A percentile compares a stretch with the other conserved stretches of the same genome.
Conservation (phyloP, 2,113 vertebrate species). For the Procavia capensis region DNA sequence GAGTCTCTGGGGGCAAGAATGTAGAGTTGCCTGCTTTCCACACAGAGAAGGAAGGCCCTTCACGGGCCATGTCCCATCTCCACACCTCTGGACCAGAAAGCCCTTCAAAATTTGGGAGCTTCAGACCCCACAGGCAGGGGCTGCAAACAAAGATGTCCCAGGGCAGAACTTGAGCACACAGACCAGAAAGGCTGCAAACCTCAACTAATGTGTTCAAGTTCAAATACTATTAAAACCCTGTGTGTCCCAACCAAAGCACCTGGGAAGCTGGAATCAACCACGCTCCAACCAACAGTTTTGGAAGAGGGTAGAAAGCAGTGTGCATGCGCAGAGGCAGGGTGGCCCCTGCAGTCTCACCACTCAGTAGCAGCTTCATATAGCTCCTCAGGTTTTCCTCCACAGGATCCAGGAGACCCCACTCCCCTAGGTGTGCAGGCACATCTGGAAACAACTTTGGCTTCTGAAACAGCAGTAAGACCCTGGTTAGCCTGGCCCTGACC, state of each 20-base stretch:
- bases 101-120: background rate
- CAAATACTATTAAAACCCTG: background rate
- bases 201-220: background rate
- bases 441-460: background rate
- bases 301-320: background rate
- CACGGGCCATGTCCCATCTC: background rate
- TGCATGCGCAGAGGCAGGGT: background rate
- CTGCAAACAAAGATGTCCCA: background rate
- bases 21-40: background rate
- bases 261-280: background rate
- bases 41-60: background rate
- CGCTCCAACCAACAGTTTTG: background rate
- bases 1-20: background rate
- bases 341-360: constrained; percentile 1
- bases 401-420: background rate
- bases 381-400: constrained; percentile 38
- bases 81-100: background rate
- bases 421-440: background rate
- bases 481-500: background rate
- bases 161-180: background rate
- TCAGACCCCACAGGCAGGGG: background rate
- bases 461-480: background rate
- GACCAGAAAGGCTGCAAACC: background rate
- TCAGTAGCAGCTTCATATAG: constrained; percentile 54
- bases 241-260: background rate